Evolutionary conservation across 2,888 invertebrate species (phyloP), one percentile per base, ranked within the genome.

Genomic region (Hemaris fuciformis): DNA sequence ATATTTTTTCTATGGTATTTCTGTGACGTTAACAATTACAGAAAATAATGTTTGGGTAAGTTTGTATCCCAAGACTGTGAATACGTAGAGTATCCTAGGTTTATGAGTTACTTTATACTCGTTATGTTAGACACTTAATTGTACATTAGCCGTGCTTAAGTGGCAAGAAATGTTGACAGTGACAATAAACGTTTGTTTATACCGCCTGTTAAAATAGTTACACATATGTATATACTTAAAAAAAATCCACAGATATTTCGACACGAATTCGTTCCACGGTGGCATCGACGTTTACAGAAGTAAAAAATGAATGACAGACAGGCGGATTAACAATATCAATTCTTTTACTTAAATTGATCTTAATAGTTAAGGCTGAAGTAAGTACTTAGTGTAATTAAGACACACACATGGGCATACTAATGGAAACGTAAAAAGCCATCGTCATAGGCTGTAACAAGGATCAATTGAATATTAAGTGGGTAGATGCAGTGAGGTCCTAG

Each of bases 271-370:
- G 56, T 46, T 31, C 38, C 64, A 34, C 13, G 25, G n/a, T n/a
- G n/a, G n/a, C 48, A 68, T 69, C 70, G 65, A 70, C 63, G 70
- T 69, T 42, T 38, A 74, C 71, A 72, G 73, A 75, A 73, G 72
- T 62, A 70, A 64, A 61, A 63, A 71, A 69, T 68, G 75, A 80
- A 76, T 75, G 75, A 77, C 79, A 68, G 77, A 79, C 80, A 79
- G 81, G 79, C 76, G 76, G 76, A 75, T 75, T 75, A 63, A 66
- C 31, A 43, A 34, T 42, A 34, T n/a, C 38, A 38, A n/a, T n/a
- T 38, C 3, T 3, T 10, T 38, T n/a, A 38, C 2, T 38, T 1
- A 38, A 31, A 8, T 10, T 31, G 34, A 38, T 38, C 3, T 13
- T 13, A 38, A 38, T 34, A 18, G 23, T 61, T 57, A 27, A 8